These are phyloP conservation scores for Chaenocephalus aceratus DNA, from an alignment of 2,113 vertebrate species.

Conservation along the genomic window DNA sequence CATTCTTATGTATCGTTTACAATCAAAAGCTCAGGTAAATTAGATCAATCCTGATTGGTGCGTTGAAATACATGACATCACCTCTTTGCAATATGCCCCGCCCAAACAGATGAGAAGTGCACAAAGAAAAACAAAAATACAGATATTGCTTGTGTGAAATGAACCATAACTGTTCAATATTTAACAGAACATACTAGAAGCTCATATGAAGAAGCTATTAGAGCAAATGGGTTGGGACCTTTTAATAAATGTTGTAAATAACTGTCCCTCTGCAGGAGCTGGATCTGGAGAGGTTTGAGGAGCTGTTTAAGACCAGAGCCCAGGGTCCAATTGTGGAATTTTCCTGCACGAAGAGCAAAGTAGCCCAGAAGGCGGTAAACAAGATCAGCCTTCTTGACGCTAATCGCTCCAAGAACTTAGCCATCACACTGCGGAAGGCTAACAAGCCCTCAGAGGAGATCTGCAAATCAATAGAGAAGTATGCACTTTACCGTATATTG, in stretches of 20 bases:
- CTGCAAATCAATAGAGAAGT: constrained; percentile 96
- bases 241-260: neutral
- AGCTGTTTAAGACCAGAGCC: constrained; percentile 97
- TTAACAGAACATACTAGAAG: neutral
- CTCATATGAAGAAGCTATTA: neutral
- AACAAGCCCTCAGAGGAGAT: constrained; percentile 93
- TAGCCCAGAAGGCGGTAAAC: constrained; percentile 87
- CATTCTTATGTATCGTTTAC: neutral
- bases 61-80: neutral
- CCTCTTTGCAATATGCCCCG: neutral
- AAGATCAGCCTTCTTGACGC: constrained; percentile 94
- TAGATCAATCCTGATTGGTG: neutral
- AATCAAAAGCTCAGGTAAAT: neutral
- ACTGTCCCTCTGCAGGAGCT: constrained; percentile 85
- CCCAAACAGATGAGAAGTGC: neutral
- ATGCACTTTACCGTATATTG: constrained; percentile 13
- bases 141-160: neutral
- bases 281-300: constrained; percentile 96
- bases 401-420: constrained; percentile 97
- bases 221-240: neutral
- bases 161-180: neutral
- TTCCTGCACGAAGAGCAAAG: constrained; percentile 91
- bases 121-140: neutral
- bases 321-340: constrained; percentile 93
- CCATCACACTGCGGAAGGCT: constrained; percentile 95